phyloP scores from a whole-genome alignment of 2,113 vertebrate species.

The Physeter macrocephalus region DNA sequence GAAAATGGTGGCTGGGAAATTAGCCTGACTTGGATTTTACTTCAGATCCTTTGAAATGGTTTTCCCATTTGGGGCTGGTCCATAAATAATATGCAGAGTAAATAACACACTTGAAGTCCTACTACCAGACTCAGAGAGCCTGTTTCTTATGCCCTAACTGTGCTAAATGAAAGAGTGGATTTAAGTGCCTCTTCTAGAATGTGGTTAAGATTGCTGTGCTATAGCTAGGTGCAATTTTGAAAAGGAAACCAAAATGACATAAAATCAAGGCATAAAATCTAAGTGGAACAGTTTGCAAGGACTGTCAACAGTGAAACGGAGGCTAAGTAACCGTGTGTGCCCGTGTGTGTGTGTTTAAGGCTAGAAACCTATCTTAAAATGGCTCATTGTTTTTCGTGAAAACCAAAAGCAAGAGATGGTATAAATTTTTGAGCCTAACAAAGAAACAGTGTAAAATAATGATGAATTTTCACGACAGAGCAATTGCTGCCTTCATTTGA shows the following conservation, averaged over 20 bases:
- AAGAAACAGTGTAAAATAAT: neutral
- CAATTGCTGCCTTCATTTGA: neutral
- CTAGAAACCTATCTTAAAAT: neutral
- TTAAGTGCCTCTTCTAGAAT: neutral
- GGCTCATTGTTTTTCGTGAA: neutral
- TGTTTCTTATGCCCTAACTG: neutral
- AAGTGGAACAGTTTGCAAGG: neutral
- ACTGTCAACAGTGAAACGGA: neutral
- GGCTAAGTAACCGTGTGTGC: neutral
- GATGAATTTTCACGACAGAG: neutral
- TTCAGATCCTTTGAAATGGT: neutral
- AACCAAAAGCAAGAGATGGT: neutral
- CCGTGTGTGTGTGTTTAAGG: neutral
- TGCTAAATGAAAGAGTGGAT: neutral
- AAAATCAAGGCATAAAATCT: neutral
- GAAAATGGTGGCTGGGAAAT: neutral
- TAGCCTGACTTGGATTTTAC: neutral
- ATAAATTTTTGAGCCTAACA: neutral
- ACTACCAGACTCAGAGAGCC: rapidly evolving
- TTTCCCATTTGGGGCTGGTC: neutral
- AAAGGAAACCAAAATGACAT: neutral
- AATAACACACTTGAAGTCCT: rapidly evolving
- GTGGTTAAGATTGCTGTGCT: neutral
- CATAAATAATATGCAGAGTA: neutral
- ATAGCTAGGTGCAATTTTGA: neutral